These are phyloP conservation scores for Thamnophis elegans DNA, from an alignment of 2,797 vertebrate genomes.

Conservation along the genomic window DNA sequence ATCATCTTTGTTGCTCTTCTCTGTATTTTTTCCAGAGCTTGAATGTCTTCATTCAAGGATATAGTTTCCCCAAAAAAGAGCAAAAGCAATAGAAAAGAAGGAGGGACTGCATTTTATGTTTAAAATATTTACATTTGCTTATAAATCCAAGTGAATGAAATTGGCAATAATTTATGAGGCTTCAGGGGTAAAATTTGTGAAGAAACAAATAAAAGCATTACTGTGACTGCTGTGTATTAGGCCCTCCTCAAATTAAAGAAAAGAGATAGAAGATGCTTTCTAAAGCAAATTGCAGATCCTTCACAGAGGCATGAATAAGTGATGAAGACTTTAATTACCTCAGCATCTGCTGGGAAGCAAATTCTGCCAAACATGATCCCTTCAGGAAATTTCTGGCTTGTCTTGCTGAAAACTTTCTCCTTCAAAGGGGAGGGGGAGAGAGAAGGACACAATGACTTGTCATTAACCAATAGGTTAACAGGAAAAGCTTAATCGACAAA, in stretches of 20 bases:
- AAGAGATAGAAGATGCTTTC: not conserved
- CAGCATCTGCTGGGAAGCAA: not conserved
- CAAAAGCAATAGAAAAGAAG: not conserved
- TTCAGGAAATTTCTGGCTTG: not conserved
- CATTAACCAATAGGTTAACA: not conserved
- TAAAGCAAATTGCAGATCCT: not conserved
- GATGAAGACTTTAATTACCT: not conserved
- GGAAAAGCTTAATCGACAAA: not conserved
- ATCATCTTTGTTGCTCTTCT: not conserved
- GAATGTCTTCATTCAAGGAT: not conserved
- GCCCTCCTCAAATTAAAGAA: not conserved
- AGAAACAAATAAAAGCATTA: not conserved
- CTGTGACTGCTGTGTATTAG: not conserved
- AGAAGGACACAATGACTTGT: not conserved
- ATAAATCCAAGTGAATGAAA: not conserved
- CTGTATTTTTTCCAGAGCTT: not conserved
- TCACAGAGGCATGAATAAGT: not conserved
- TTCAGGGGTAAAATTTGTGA: not conserved
- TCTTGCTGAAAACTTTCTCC: not conserved
- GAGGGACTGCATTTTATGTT: not conserved
- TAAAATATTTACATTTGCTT: not conserved
- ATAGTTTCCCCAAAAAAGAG: not conserved
- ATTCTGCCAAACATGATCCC: not conserved
- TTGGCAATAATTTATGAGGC: not conserved
- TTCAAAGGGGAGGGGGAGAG: not conserved